phyloP scores from a whole-genome alignment of 2,797 vertebrate genomes.

The Acrocephalus scirpaceus region DNA sequence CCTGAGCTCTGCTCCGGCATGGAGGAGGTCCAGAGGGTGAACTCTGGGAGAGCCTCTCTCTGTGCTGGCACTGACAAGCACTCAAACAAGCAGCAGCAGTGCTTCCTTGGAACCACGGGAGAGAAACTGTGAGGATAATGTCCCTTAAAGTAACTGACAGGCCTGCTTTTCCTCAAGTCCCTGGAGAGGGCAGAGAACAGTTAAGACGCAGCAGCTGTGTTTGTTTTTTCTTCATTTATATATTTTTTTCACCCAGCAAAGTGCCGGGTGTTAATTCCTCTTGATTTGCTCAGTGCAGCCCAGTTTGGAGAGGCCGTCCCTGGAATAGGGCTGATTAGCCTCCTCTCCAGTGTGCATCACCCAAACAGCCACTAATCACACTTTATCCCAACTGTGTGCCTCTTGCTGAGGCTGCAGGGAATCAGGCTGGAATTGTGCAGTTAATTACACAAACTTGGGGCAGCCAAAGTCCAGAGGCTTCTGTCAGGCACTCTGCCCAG shows the following conservation, averaged over 20 bases:
- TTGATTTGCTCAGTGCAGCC: slow-evolving; percentile 39
- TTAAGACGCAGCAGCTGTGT: slow-evolving; percentile 34
- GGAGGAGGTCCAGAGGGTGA: background rate
- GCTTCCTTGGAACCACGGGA: background rate
- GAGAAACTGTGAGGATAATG: background rate
- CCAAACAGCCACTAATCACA: slow-evolving; percentile 43
- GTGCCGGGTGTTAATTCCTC: slow-evolving; percentile 38
- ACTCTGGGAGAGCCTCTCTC: background rate
- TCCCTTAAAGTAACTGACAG: slow-evolving; percentile 39
- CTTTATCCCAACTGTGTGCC: background rate
- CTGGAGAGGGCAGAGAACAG: background rate
- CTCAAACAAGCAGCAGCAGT: background rate
- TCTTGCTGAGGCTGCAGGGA: background rate
- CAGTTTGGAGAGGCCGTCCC: slow-evolving; percentile 33
- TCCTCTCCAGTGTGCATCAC: slow-evolving; percentile 22
- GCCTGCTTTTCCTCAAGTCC: slow-evolving; percentile 14
- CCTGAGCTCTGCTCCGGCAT: background rate
- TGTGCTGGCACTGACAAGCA: background rate
- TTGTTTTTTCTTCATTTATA: slow-evolving; percentile 22
- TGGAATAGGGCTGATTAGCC: slow-evolving; percentile 42
- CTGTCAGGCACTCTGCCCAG: background rate
- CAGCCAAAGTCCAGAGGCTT: background rate
- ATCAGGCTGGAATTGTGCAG: background rate
- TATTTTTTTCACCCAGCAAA: slow-evolving; percentile 23
- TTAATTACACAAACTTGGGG: background rate